A percentile compares a stretch with the other conserved stretches of the same genome.
Conservation (phyloP, 2,113 vertebrate species). For the Galbula dea region DNA sequence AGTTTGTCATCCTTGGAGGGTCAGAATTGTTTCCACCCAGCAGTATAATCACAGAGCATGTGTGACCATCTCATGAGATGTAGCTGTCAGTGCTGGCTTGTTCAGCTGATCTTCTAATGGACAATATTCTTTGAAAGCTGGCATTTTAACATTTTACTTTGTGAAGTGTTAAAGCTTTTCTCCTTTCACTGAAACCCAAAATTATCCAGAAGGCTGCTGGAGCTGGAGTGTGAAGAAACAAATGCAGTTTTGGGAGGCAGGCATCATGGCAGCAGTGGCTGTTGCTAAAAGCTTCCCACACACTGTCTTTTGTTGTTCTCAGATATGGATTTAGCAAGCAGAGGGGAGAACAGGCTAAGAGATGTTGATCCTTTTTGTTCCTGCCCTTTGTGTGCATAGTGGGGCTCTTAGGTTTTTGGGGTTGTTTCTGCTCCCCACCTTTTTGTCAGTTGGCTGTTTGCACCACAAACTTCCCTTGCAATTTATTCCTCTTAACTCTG, state of each 20-base stretch:
- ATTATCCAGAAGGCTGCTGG: not conserved
- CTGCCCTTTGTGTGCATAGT: not conserved
- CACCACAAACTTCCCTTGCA: not conserved
- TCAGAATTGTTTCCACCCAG: not conserved
- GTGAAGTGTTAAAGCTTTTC: not conserved
- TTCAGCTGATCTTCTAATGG: not conserved
- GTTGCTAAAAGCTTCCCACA: not conserved
- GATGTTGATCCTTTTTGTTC: not conserved
- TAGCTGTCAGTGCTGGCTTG: not conserved
- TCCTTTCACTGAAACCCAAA: not conserved
- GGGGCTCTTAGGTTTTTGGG: not conserved
- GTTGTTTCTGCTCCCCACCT: not conserved
- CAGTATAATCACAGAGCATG: not conserved
- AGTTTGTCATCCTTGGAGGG: not conserved
- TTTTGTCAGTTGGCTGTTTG: not conserved
- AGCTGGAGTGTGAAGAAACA: rapidly evolving
- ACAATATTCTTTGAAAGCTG: not conserved
- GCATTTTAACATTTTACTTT: not conserved
- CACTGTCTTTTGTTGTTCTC: not conserved
- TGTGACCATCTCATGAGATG: not conserved
- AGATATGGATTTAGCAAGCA: not conserved
- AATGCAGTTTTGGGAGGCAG: not conserved
- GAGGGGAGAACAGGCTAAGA: not conserved
- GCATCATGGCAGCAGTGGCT: not conserved
- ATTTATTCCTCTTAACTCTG: not conserved